phyloP scores from a whole-genome alignment of 1,140 invertebrate species.

The Hermetia illucens region DNA sequence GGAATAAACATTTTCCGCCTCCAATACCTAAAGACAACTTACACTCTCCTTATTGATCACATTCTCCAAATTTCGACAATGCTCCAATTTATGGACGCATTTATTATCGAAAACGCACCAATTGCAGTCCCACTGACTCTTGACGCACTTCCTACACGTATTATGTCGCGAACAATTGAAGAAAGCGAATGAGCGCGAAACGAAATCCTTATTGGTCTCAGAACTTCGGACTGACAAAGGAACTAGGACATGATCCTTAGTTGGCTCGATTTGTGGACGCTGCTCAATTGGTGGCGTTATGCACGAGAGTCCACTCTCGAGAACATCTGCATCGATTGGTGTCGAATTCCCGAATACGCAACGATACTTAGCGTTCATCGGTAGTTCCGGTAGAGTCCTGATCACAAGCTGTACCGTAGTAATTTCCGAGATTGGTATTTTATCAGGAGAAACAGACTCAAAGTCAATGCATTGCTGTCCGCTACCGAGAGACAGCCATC shows the following conservation, averaged over 20 bases:
- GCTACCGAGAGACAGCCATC: conserved; percentile 83
- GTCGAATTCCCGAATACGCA: conserved; percentile 82
- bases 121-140: conserved; percentile 80
- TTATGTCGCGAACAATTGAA: conserved; percentile 85
- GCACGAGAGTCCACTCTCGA: conserved; percentile 67
- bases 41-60: conserved; percentile 74
- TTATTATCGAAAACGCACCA: conserved; percentile 95
- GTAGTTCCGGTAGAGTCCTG: conserved; percentile 75
- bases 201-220: conserved; percentile 92
- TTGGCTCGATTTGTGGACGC: conserved; percentile 64
- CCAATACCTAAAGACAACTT: conserved; percentile 22
- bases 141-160: conserved; percentile 74
- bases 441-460: conserved; percentile 79
- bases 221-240: conserved; percentile 69
- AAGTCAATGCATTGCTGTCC: conserved; percentile 94
- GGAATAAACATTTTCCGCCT: conserved; percentile 6
- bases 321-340: conserved; percentile 73
- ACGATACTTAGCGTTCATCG: conserved; percentile 79
- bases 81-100: conserved; percentile 75
- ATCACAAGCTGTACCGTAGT: conserved; percentile 76
- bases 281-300: conserved; percentile 62
- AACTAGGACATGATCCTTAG: conserved; percentile 78
- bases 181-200: conserved; percentile 82
- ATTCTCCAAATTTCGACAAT: conserved; percentile 54
- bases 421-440: conserved; percentile 74